phyloP scores from a whole-genome alignment of 2,888 invertebrate genomes.

The Tetropium fuscum region DNA sequence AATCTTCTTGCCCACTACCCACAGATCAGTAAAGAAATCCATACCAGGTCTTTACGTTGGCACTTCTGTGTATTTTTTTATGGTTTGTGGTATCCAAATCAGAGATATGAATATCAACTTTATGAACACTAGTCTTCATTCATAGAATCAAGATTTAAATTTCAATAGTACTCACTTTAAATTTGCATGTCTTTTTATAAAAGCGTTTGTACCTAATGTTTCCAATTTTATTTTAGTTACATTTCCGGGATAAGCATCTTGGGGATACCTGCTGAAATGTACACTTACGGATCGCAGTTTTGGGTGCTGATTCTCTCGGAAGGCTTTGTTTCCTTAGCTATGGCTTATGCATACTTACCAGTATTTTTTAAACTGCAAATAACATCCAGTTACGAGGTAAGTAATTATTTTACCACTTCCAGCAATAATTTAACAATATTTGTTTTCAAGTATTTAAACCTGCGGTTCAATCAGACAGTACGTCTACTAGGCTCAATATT shows the following conservation, averaged over 20 bases:
- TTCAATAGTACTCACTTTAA: too few relatives aligned
- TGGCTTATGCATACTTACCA: slow-evolving; percentile 76
- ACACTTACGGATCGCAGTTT: slow-evolving; percentile 80
- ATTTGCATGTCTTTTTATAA: too few relatives aligned
- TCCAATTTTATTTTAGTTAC: slow-evolving; percentile 78
- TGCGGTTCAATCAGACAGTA: slow-evolving; percentile 77
- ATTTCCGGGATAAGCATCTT: slow-evolving; percentile 80
- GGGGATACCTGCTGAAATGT: slow-evolving; percentile 82
- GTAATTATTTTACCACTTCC: slow-evolving; percentile 17
- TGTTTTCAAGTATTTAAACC: slow-evolving; percentile 74
- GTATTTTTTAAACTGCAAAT: slow-evolving; percentile 81
- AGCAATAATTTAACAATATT: slow-evolving; percentile 24
- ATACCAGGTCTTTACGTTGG: too few relatives aligned
- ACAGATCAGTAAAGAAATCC: too few relatives aligned
- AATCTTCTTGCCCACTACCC: too few relatives aligned
- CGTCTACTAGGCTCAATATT: slow-evolving; percentile 76
- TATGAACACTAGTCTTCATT: too few relatives aligned
- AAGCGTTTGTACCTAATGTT: too few relatives aligned
- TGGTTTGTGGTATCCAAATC: too few relatives aligned
- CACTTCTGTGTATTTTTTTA: too few relatives aligned
- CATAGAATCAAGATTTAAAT: too few relatives aligned
- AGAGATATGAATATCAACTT: too few relatives aligned
- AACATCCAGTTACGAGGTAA: slow-evolving; percentile 81
- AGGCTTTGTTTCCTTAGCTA: slow-evolving; percentile 75
- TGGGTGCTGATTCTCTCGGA: slow-evolving; percentile 76